Base-by-base conservation (phyloP, 2,797 vertebrate genomes). In the Octomys mimax region DNA sequence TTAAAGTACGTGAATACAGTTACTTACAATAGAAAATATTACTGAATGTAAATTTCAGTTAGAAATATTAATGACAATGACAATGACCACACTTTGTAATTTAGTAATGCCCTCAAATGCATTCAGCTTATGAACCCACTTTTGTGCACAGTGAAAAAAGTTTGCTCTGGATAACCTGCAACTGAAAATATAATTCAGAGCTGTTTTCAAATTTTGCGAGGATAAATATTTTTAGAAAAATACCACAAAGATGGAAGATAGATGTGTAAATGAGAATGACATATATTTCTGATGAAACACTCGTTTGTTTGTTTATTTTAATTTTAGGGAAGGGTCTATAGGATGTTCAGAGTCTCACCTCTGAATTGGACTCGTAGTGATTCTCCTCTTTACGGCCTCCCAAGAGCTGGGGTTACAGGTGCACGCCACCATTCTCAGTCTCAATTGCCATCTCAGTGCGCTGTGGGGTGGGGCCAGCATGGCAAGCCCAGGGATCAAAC, bases 181-280 rank as follows among this genome's bases (percentile, higher is more conserved):
- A 89, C 36, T 84, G 92, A 86, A 95, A 79, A 70, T 77, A 83
- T 81, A 89, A 86, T 71, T 46, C 28, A 33, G 16, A 6, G 16
- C 14, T 52, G 16, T 46, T 14, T 46, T 42, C 5, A 75, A 46
- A 75, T 46, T 92, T 6, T 80, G 3, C 26, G 31, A 80, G 9
- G 91, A 57, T 61, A 87, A 42, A 62, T 33, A 75, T 36, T 57
- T 57, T 57, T 57, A 66, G 59, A 1, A 5, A 88, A 62, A 83
- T 6, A n/a, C 22, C 54, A 5, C 0, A n/a, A 57, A 54, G 64
- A 21, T 61, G 18, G n/a, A 64, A 54, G 9, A 6, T 52, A 87
- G 10, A 11, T 42, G 59, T 6, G 31, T 46, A 80, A 68, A 22
- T 46, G 21, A 54, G 21, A 70, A 5, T 57, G 18, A 26, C 81